These are phyloP conservation scores for Eristalinus aeneus DNA, from an alignment of 2,888 invertebrate species.

Conservation along the genomic window DNA sequence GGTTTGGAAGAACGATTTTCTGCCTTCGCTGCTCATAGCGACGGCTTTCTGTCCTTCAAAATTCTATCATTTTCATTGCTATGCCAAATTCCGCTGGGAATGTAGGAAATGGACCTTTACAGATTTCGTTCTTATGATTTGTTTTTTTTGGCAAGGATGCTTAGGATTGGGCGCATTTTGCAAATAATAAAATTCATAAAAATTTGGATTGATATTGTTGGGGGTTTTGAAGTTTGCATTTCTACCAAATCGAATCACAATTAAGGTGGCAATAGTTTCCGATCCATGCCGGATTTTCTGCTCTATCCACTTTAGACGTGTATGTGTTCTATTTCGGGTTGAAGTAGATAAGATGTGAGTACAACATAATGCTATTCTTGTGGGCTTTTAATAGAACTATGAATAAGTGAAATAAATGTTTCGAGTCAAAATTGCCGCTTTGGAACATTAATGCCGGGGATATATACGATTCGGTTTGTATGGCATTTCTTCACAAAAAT, in stretches of 20 bases:
- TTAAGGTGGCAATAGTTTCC: not conserved
- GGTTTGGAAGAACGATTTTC: not conserved
- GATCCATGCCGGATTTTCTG: not conserved
- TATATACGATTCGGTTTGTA: not conserved
- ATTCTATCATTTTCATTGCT: slow-evolving; percentile 55
- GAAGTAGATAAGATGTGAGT: slow-evolving; percentile 25
- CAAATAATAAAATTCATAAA: slow-evolving; percentile 31
- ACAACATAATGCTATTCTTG: slow-evolving; percentile 53
- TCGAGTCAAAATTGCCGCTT: slow-evolving; percentile 42
- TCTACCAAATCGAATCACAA: slow-evolving; percentile 39
- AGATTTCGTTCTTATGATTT: not conserved
- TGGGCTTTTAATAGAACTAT: slow-evolving; percentile 56
- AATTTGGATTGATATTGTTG: slow-evolving; percentile 10
- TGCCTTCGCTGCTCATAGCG: not conserved
- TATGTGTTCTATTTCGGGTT: slow-evolving; percentile 31
- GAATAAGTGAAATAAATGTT: slow-evolving; percentile 59
- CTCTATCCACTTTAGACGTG: not conserved
- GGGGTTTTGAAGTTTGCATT: slow-evolving; percentile 21
- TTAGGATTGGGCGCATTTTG: slow-evolving; percentile 29
- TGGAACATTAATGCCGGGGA: slow-evolving; percentile 30
- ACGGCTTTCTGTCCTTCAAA: slow-evolving; percentile 60
- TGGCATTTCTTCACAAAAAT: not conserved
- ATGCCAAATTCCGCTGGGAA: slow-evolving; percentile 15
- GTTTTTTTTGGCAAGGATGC: slow-evolving; percentile 3
- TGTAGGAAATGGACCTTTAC: slow-evolving; percentile 42